Evolutionary conservation across 2,888 invertebrate genomes (phyloP), one percentile per base, ranked within the genome.

Genomic region (Drosophila peninsularis): DNA sequence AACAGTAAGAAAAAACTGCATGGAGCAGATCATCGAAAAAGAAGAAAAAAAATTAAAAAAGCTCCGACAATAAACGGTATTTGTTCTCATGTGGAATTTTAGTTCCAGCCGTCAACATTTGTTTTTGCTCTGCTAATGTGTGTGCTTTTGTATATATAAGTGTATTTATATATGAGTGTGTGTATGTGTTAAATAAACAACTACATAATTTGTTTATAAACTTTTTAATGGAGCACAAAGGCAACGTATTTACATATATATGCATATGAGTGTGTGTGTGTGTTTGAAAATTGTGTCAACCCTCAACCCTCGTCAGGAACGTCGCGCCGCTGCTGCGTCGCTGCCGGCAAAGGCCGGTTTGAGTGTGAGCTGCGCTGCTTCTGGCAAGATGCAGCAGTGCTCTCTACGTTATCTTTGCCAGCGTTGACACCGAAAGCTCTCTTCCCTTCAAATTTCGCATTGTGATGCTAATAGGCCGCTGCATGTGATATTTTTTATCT

Each of bases 151-250:
- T 24, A 36, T 24, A 30, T 30, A 30, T 13, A n/a, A n/a, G n/a
- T 45, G 3, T 53, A 47, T 71, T 6, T 56, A 60, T 63, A 44
- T n/a, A n/a, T n/a, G n/a, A n/a, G n/a, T n/a, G n/a, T n/a, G 36
- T 65, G 58, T 55, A 47, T 66, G 52, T 64, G 44, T 75, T 69
- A 67, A 82, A 61, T 78, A 89, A 84, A 89, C 82, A 89, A 71
- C 62, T 73, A 70, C 49, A 61, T 86, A 76, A 83, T 80, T 88
- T 89, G 89, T 86, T 82, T 88, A 86, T 88, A 71, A 74, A 80
- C 70, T 71, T 71, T 64, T 77, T 64, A 63, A 56, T 37, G 37
- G 50, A 58, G 60, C 44, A 41, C 45, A 69, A 68, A 69, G 47
- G 42, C 37, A 62, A 34, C n/a, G 32, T 45, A 52, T 52, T 52